Percentiles rank a stretch among this genome's conserved stretches.
These are phyloP conservation scores for Parus major DNA, from an alignment of 2,113 vertebrate genomes.

Conservation along the genomic window DNA sequence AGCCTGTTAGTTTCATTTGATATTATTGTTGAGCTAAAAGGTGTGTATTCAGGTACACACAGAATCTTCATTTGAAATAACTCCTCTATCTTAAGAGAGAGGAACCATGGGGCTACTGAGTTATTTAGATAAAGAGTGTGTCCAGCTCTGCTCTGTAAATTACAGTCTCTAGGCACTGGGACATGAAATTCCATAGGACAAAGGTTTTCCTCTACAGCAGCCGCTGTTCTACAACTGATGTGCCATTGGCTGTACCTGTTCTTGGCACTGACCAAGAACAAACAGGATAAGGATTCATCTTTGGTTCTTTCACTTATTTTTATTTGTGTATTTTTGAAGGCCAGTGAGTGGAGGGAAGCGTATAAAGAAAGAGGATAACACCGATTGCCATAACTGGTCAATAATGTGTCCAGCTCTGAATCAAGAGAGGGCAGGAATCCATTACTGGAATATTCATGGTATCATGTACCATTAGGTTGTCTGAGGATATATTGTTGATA, in stretches of 20 bases:
- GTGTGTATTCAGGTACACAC: neutral
- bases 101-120: neutral
- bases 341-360: neutral
- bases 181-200: neutral
- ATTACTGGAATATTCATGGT: neutral
- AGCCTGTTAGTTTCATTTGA: neutral
- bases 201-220: slow-evolving; percentile 11
- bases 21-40: neutral
- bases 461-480: neutral
- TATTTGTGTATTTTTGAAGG: neutral
- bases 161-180: neutral
- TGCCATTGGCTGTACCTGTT: neutral
- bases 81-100: neutral
- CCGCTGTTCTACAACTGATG: neutral
- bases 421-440: neutral
- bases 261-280: neutral
- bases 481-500: neutral
- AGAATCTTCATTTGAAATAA: neutral
- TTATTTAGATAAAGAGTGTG: neutral
- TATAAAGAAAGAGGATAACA: neutral
- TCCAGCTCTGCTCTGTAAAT: neutral
- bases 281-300: neutral
- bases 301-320: neutral
- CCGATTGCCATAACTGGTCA: neutral
- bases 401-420: neutral